Evolutionary conservation across 2,888 invertebrate genomes (phyloP).

Genomic region (Salticus scenicus): DNA sequence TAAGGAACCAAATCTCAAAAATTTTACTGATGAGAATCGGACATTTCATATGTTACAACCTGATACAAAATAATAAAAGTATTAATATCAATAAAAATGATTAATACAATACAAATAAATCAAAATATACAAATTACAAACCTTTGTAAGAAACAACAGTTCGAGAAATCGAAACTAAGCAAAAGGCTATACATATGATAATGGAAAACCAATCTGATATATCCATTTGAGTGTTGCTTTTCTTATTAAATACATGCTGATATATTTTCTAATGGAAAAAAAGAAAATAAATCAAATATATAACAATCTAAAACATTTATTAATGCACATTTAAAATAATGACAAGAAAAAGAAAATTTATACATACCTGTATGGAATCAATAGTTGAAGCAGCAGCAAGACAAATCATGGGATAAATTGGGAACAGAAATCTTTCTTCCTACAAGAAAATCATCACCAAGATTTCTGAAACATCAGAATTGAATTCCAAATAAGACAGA

Average conservation of each 20-base stretch:
- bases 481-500: conserved; percentile 48
- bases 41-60: too few species aligned
- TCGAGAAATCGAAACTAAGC: conserved; percentile 79
- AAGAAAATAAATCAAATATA: too few species aligned
- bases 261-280: conserved; percentile 80
- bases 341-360: too few species aligned
- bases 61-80: too few species aligned
- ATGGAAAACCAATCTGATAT: conserved; percentile 85
- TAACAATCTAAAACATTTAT: too few species aligned
- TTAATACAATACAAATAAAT: too few species aligned
- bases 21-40: too few species aligned
- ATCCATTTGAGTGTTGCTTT: conserved; percentile 81
- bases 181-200: conserved; percentile 78
- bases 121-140: too few species aligned
- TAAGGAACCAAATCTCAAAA: too few species aligned
- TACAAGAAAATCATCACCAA: conserved; percentile 74
- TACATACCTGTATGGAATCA: conserved; percentile 80
- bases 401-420: conserved; percentile 88
- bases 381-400: conserved; percentile 79
- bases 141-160: conserved; percentile 81
- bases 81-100: too few species aligned
- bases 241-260: conserved; percentile 78
- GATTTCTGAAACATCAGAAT: conserved; percentile 67
- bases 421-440: conserved; percentile 92
- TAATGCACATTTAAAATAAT: too few species aligned